These are phyloP conservation scores for Drosophila lacertosa DNA, from an alignment of 1,140 invertebrate species.

Conservation along the genomic window DNA sequence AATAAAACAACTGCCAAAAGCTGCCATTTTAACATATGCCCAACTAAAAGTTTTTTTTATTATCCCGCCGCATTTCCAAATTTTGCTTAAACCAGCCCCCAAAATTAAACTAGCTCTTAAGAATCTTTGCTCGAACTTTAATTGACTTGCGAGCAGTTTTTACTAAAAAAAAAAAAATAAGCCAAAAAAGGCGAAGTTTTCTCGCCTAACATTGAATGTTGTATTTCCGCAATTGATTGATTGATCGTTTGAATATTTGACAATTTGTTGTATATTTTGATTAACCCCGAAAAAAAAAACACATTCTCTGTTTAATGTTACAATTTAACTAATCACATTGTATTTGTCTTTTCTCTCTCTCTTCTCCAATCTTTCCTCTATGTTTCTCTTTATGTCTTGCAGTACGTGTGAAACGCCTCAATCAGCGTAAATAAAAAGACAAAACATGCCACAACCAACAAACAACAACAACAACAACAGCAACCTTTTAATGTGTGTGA, in stretches of 20 bases:
- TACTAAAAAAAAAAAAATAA: conserved; percentile 44
- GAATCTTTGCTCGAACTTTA: conserved; percentile 30
- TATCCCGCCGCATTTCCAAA: background rate
- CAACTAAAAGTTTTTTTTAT: conserved; percentile 34
- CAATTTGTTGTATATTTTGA: conserved; percentile 40
- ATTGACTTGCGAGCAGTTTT: conserved; percentile 31
- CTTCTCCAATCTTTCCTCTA: conserved; percentile 34
- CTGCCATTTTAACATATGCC: conserved; percentile 9
- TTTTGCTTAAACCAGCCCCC: background rate
- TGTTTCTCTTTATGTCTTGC: conserved; percentile 68
- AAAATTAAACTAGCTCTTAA: conserved; percentile 22
- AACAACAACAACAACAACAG: conserved; percentile 56
- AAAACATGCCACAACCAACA: conserved; percentile 39
- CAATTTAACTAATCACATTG: conserved; percentile 70
- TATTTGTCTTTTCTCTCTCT: conserved; percentile 63
- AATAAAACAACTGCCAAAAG: background rate
- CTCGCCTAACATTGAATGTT: conserved; percentile 61
- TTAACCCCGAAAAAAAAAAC: conserved; percentile 40
- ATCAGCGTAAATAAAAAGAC: conserved; percentile 84
- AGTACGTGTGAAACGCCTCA: conserved; percentile 84
- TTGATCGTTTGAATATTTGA: conserved; percentile 60
- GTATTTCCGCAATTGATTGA: conserved; percentile 51
- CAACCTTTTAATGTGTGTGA: conserved; percentile 47
- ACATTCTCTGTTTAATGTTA: conserved; percentile 33
- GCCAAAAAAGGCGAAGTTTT: background rate